These are phyloP conservation scores for Protosalanx chinensis DNA, from an alignment of 2,797 vertebrate genomes.

Conservation along the genomic window DNA sequence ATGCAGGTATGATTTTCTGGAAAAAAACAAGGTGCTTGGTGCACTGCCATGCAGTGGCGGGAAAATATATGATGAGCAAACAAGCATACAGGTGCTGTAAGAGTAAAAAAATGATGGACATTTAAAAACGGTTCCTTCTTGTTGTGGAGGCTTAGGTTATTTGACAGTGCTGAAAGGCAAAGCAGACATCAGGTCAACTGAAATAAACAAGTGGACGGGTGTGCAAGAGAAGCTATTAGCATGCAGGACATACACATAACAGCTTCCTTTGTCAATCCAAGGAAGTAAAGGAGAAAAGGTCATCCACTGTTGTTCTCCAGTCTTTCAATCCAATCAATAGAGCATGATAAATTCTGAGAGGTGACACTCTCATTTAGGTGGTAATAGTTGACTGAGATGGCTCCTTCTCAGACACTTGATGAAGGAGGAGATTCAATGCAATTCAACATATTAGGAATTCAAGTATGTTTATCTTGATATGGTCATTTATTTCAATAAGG, in stretches of 20 bases:
- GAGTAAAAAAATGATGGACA: not conserved
- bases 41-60: not conserved
- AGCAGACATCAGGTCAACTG: not conserved
- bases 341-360: slow-evolving; percentile 41
- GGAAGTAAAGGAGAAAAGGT: slow-evolving; percentile 49
- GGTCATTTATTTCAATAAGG: no score
- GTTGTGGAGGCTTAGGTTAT: no score
- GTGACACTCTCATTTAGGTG: slow-evolving; percentile 37
- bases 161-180: not conserved
- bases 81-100: not conserved
- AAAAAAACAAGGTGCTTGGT: slow-evolving; percentile 11
- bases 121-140: not conserved
- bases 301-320: slow-evolving; percentile 35
- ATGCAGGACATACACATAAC: slow-evolving; percentile 29
- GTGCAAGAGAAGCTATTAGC: slow-evolving; percentile 18
- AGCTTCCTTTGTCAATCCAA: slow-evolving; percentile 43
- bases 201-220: slow-evolving; percentile 2
- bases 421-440: slow-evolving; percentile 13
- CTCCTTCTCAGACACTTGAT: slow-evolving; percentile 16
- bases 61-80: slow-evolving; percentile 4
- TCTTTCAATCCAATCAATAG: slow-evolving; percentile 53
- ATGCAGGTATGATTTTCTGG: slow-evolving; percentile 31
- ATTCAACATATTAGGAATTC: no score
- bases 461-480: no score
- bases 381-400: slow-evolving; percentile 50